phyloP scores from a whole-genome alignment of 1,140 invertebrate species.

The Papilio dardanus region DNA sequence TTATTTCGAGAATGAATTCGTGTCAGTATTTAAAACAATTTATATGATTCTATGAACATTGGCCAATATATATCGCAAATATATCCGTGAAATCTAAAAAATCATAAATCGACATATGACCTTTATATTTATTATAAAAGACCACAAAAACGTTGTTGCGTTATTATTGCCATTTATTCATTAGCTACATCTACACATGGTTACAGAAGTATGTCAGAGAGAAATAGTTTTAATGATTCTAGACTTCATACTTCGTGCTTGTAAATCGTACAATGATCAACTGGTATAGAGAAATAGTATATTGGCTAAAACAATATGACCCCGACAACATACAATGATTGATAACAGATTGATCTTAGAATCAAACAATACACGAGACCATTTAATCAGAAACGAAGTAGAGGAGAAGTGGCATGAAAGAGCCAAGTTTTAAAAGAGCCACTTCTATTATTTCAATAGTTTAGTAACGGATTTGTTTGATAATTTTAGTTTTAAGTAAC shows the following conservation, averaged over 20 bases:
- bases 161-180: slow-evolving; percentile 26
- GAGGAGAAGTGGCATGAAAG: no score
- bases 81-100: background rate
- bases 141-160: slow-evolving; percentile 14
- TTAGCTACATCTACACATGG: slow-evolving; percentile 42
- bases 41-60: slow-evolving; percentile 17
- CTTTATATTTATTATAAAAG: background rate
- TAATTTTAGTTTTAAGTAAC: no score
- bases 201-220: slow-evolving; percentile 31
- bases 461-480: no score
- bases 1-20: slow-evolving; percentile 30
- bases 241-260: background rate
- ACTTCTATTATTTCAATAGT: no score
- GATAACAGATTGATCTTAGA: background rate
- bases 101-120: slow-evolving; percentile 11
- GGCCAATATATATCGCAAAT: slow-evolving; percentile 23
- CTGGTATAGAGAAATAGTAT: background rate
- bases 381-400: background rate
- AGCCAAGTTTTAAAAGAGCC: no score
- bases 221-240: slow-evolving; percentile 6
- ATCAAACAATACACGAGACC: background rate
- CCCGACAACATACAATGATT: background rate
- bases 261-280: background rate
- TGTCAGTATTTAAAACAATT: slow-evolving; percentile 25
- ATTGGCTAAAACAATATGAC: slow-evolving; percentile 3